Conservation (phyloP, 2,888 invertebrate genomes). For the Polietes domitor region DNA sequence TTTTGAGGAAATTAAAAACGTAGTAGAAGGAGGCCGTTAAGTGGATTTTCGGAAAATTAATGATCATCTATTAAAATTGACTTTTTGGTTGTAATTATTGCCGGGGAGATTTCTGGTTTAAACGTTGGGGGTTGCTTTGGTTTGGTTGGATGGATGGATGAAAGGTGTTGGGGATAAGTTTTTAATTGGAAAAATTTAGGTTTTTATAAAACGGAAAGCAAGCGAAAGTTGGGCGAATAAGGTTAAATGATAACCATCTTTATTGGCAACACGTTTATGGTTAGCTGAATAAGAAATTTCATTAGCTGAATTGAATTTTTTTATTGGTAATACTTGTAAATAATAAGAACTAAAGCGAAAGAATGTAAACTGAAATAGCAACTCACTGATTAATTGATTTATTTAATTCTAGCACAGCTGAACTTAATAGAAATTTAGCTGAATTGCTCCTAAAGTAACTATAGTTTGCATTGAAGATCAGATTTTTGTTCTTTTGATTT, state of each 20-base stretch:
- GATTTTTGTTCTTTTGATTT: too few species aligned
- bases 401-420: too few species aligned
- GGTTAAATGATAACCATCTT: not conserved
- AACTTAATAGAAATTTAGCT: too few species aligned
- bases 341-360: too few species aligned
- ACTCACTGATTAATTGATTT: too few species aligned
- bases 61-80: conserved; percentile 60
- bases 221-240: not conserved
- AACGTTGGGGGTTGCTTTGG: not conserved
- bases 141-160: not conserved
- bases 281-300: not conserved
- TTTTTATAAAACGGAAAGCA: not conserved
- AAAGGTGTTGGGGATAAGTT: conserved; percentile 35
- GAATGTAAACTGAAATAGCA: too few species aligned
- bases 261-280: not conserved
- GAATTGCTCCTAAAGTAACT: too few species aligned
- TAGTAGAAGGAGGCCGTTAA: conserved; percentile 69
- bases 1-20: conserved; percentile 38
- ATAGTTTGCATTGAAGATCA: too few species aligned
- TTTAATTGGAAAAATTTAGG: conserved; percentile 37
- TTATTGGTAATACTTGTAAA: not conserved
- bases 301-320: conserved; percentile 9
- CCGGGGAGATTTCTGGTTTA: not conserved
- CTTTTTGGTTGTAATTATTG: conserved; percentile 59
- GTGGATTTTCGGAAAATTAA: conserved; percentile 73